Base-by-base conservation (phyloP, 2,797 vertebrate species). In the Paguma larvata region DNA sequence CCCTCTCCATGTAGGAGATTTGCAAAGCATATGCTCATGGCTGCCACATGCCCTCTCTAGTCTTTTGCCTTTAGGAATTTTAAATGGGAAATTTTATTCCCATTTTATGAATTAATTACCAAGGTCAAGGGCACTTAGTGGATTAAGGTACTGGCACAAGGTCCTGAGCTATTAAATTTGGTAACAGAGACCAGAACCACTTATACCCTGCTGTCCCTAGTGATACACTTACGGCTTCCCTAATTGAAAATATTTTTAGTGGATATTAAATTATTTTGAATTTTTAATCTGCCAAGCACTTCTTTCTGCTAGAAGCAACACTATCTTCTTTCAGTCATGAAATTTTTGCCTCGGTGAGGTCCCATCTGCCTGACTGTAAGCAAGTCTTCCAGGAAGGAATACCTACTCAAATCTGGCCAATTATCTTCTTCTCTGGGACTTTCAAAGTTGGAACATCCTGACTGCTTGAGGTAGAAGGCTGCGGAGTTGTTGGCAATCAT, bases 51-150 rank as follows among this genome's bases (percentile, higher is more conserved):
- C 46, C n/a, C 56, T 44, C 25, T 95, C 48, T 87, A 82, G 34
- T 78, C 30, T 94, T 27, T n/a, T 80, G 72, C 48, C 53, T 97
- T 96, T 13, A 86, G 25, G 73, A 73, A 82, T 77, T 96, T 95
- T 82, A 95, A 95, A 73, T 92, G 96, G 38, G 38, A 38, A 38
- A 38, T 38, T 95, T 85, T 93, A 79, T 92, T 90, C 18, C 19
- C 16, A 80, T 90, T 97, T 95, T 95, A 63, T 96, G 73, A 94
- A 95, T 96, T 96, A 95, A 32, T 97, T 94, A 84, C 86, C 72
- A 75, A 89, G 79, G 86, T 93, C 89, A 97, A 91, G 67, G 84
- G 80, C 89, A 8, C 30, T 95, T 94, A 91, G 84, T 79, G 70
- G 79, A 77, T 95, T 63, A 68, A 89, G 68, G 56, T 79, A 27